Conservation (phyloP, 2,113 vertebrate species). For the Stomatorhinus ivindoensis region DNA sequence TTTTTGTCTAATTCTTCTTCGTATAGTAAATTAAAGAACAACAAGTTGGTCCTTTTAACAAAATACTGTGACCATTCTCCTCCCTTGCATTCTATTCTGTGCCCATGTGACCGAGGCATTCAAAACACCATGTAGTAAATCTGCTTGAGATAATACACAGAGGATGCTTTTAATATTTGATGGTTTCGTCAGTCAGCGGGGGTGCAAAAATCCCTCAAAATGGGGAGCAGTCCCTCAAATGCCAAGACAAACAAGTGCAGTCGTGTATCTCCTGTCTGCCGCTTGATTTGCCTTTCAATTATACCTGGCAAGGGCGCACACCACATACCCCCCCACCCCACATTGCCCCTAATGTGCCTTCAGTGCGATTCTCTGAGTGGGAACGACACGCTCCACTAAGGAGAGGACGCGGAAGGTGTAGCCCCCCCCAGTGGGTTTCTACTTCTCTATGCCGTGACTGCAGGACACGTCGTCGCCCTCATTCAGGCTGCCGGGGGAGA, state of each 20-base stretch:
- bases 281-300: conserved; percentile 23
- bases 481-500: neutral
- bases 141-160: neutral
- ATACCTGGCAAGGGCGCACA: conserved; percentile 7
- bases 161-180: conserved; percentile 11
- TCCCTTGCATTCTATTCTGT: neutral
- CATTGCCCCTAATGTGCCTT: conserved; percentile 12
- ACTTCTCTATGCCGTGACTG: neutral
- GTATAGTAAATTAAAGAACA: neutral
- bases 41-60: neutral
- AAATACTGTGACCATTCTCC: neutral
- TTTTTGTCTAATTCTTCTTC: neutral
- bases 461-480: conserved; percentile 1
- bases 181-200: neutral
- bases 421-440: neutral
- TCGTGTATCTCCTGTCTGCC: neutral
- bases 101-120: neutral
- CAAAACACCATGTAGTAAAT: neutral
- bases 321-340: neutral
- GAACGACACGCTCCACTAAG: neutral
- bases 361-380: conserved; percentile 2
- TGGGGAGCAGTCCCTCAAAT: conserved; percentile 3
- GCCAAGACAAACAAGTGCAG: neutral
- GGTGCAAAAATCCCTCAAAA: neutral
- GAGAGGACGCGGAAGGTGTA: neutral